These are phyloP conservation scores for Blastomussa wellsi DNA, from an alignment of 92 coral and sea anemone species.

Conservation along the genomic window DNA sequence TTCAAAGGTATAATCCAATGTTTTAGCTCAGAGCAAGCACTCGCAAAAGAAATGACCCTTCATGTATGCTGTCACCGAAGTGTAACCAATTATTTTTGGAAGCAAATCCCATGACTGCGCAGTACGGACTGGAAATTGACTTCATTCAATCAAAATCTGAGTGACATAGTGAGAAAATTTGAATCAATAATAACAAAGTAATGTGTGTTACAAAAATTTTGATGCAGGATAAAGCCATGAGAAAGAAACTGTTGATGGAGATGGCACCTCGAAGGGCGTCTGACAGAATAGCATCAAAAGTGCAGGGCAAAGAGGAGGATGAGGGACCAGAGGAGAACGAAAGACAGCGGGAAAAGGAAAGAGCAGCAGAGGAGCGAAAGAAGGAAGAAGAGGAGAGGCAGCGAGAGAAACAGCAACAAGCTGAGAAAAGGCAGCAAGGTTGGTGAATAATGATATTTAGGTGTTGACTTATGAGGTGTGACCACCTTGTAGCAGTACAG, in stretches of 20 bases:
- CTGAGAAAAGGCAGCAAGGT: slow-evolving; percentile 94
- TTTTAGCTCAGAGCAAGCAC: too few relatives aligned
- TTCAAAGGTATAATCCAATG: too few relatives aligned
- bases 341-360: slow-evolving; percentile 66
- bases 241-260: slow-evolving; percentile 83
- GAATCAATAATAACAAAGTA: background rate
- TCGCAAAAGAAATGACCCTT: too few relatives aligned
- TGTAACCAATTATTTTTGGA: too few relatives aligned
- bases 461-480: too few relatives aligned
- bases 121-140: too few relatives aligned
- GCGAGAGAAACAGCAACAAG: slow-evolving; percentile 74
- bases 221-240: slow-evolving; percentile 86
- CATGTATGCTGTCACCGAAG: too few relatives aligned
- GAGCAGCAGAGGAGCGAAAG: slow-evolving; percentile 77
- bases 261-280: slow-evolving; percentile 94
- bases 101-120: too few relatives aligned
- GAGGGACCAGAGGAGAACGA: slow-evolving; percentile 64
- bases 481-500: too few relatives aligned
- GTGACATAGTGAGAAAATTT: too few relatives aligned
- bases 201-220: background rate
- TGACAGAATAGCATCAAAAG: slow-evolving; percentile 90
- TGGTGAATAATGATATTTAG: background rate
- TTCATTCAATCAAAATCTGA: too few relatives aligned
- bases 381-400: slow-evolving; percentile 87
- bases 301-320: slow-evolving; percentile 78